Percentiles rank a stretch among this genome's conserved stretches.
Evolutionary conservation across 2,797 vertebrate genomes (phyloP).

Genomic region (Anabacerthia variegaticeps): DNA sequence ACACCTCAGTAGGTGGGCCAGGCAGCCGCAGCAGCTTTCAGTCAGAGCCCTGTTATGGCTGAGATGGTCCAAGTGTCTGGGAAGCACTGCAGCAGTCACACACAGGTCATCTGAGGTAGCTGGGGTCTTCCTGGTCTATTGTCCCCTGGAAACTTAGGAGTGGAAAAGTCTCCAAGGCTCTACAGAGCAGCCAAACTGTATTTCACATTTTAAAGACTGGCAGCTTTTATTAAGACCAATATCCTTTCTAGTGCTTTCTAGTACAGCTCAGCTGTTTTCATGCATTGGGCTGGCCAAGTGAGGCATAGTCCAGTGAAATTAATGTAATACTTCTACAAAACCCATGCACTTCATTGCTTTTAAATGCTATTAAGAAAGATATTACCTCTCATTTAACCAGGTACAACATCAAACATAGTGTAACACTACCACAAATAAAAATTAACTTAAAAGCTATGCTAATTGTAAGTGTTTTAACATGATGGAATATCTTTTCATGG

Average conservation of each 20-base stretch:
- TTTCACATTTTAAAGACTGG: background rate
- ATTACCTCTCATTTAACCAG: background rate
- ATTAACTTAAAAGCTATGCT: background rate
- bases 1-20: background rate
- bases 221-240: background rate
- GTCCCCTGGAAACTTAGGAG: background rate
- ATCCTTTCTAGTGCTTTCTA: background rate
- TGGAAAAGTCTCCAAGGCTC: background rate
- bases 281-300: background rate
- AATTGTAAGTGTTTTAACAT: background rate
- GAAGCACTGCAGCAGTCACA: background rate
- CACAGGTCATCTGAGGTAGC: background rate
- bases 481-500: background rate
- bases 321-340: background rate
- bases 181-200: background rate
- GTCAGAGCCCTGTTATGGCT: background rate
- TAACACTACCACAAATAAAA: background rate
- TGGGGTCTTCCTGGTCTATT: background rate
- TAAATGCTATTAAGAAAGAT: background rate
- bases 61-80: rapidly evolving
- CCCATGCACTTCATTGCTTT: background rate
- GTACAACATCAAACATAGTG: background rate
- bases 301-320: background rate
- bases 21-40: background rate
- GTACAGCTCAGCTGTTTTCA: background rate